Conservation (phyloP, 1,140 invertebrate species). For the Pectinophora gossypiella region DNA sequence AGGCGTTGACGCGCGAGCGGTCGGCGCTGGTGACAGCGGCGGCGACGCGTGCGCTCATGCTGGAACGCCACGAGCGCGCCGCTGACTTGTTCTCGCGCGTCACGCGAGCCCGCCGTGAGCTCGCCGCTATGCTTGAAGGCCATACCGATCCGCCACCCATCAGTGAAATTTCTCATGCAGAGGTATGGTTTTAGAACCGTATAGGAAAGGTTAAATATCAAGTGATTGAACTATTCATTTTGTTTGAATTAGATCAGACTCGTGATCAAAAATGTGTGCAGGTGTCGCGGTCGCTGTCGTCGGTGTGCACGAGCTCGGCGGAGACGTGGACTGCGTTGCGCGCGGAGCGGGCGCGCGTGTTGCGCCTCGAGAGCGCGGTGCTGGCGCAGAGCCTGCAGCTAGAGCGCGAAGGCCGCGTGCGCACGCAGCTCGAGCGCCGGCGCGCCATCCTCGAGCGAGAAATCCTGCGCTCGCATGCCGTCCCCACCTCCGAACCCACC, state of each 20-base stretch:
- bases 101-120: conserved; percentile 39
- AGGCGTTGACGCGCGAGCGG: conserved; percentile 46
- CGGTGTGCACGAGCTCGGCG: conserved; percentile 40
- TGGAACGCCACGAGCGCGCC: conserved; percentile 56
- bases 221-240: too few relatives aligned
- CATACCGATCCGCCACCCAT: conserved; percentile 19
- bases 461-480: conserved; percentile 27
- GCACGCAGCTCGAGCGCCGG: conserved; percentile 56
- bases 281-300: conserved; percentile 48
- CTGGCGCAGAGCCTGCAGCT: conserved; percentile 51
- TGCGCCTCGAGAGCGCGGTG: conserved; percentile 51
- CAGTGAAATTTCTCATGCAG: conserved; percentile 22
- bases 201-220: too few relatives aligned
- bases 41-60: conserved; percentile 55
- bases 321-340: conserved; percentile 56
- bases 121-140: conserved; percentile 35
- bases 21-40: conserved; percentile 46
- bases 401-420: conserved; percentile 50
- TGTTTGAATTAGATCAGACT: too few relatives aligned
- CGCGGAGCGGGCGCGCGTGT: conserved; percentile 47
- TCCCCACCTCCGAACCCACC: conserved; percentile 7
- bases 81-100: conserved; percentile 48
- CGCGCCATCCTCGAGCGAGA: conserved; percentile 53
- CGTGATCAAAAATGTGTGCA: too few relatives aligned
- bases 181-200: conserved; percentile 25